Conservation (phyloP, 2,888 invertebrate species). For the Drosophila hamatofila region DNA sequence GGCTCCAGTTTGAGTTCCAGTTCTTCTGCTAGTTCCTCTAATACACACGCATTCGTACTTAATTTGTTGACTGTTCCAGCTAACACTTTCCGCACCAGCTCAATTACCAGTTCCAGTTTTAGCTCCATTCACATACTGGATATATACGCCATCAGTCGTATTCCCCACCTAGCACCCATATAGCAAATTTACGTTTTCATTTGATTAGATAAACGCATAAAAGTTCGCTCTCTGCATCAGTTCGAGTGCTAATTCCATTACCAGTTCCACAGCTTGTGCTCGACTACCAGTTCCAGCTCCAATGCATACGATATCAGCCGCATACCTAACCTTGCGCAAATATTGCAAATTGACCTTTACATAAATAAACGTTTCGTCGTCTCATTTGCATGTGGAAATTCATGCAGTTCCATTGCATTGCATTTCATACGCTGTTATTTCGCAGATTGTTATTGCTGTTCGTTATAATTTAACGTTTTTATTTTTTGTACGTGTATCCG, state of each 20-base stretch:
- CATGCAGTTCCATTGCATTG: conserved; percentile 38
- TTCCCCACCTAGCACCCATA: background rate
- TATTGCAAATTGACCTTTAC: conserved; percentile 77
- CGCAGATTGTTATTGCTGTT: conserved; percentile 24
- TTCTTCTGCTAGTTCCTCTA: background rate
- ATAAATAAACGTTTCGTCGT: conserved; percentile 61
- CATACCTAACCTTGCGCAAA: conserved; percentile 76
- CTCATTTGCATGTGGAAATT: conserved; percentile 57
- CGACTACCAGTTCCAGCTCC: background rate
- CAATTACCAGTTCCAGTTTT: background rate
- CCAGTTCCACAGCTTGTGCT: background rate
- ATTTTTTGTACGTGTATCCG: conserved; percentile 33
- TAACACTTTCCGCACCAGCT: background rate
- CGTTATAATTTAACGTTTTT: conserved; percentile 44
- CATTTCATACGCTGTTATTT: conserved; percentile 9
- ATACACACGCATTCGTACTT: background rate
- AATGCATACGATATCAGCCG: conserved; percentile 11
- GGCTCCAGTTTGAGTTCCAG: background rate
- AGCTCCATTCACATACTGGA: background rate
- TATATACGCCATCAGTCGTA: background rate
- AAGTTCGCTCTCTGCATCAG: background rate
- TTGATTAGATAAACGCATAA: background rate
- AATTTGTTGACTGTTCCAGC: background rate
- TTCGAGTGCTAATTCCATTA: background rate
- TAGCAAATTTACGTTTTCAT: background rate